These are phyloP conservation scores for Silurus lanzhouensis DNA, from an alignment of 2,797 vertebrate genomes.

Conservation along the genomic window DNA sequence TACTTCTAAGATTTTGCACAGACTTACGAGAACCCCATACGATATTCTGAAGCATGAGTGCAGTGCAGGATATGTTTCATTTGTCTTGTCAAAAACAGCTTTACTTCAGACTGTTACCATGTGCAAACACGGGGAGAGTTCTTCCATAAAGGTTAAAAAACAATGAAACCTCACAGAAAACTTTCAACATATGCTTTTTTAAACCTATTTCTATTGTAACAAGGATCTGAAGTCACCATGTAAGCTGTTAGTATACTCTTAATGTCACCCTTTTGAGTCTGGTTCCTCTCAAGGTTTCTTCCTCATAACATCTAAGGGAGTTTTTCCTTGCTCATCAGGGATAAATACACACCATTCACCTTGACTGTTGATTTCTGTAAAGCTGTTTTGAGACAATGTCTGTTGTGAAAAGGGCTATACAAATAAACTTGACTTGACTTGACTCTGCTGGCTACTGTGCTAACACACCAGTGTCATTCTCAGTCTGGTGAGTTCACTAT, in stretches of 20 bases:
- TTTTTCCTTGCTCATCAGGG: too few relatives aligned
- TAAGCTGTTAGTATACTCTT: background rate
- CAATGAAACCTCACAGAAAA: background rate
- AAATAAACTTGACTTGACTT: background rate
- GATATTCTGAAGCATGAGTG: too few relatives aligned
- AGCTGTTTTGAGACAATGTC: too few relatives aligned
- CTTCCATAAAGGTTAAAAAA: background rate
- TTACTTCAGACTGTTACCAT: background rate
- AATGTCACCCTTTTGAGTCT: too few relatives aligned
- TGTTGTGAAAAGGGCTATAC: too few relatives aligned
- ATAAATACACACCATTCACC: too few relatives aligned
- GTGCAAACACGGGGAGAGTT: background rate
- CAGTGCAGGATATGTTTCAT: too few relatives aligned
- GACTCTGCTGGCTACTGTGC: constrained; percentile 1
- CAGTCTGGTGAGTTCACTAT: constrained; percentile 36
- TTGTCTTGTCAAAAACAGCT: background rate
- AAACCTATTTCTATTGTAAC: background rate
- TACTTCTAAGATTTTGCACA: too few relatives aligned
- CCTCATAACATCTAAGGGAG: too few relatives aligned
- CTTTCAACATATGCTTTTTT: background rate
- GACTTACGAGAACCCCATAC: too few relatives aligned
- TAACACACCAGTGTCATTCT: constrained; percentile 21
- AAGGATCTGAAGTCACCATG: background rate
- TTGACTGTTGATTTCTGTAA: too few relatives aligned
- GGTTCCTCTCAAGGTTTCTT: too few relatives aligned